These are phyloP conservation scores for Nymphalis io DNA, from an alignment of 1,140 invertebrate species.

Conservation along the genomic window DNA sequence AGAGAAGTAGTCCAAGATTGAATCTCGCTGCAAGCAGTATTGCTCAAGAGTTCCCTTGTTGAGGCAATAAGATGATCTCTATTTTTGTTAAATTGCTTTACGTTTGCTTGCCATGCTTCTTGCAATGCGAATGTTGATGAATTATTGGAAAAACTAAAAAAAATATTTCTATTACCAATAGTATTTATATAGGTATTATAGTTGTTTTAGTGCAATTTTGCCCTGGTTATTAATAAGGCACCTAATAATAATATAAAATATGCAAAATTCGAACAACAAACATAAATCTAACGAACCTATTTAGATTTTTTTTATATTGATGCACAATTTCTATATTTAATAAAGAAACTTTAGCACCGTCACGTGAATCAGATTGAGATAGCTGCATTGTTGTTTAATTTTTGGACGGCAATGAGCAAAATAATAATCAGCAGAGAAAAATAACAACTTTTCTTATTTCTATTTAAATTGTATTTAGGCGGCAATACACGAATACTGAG, in stretches of 20 bases:
- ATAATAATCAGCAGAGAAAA: too few relatives aligned
- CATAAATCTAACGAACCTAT: slow-evolving; percentile 44
- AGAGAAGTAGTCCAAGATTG: slow-evolving; percentile 54
- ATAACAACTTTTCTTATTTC: too few relatives aligned
- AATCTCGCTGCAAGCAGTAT: slow-evolving; percentile 39
- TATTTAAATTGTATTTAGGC: slow-evolving; percentile 1
- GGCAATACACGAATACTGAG: background rate
- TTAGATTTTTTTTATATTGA: slow-evolving; percentile 50
- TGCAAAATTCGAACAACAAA: too few relatives aligned
- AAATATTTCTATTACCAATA: background rate
- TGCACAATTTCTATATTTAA: slow-evolving; percentile 40
- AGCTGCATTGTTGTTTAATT: background rate
- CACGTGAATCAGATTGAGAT: background rate
- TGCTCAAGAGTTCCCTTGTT: slow-evolving; percentile 43
- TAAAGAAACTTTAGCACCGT: background rate
- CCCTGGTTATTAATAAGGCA: too few relatives aligned
- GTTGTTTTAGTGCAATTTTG: background rate
- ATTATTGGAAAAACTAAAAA: slow-evolving; percentile 54
- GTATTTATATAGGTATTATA: too few relatives aligned
- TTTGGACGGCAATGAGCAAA: too few relatives aligned
- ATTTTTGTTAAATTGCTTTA: slow-evolving; percentile 12
- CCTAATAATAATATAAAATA: slow-evolving; percentile 34
- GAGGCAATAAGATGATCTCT: slow-evolving; percentile 42
- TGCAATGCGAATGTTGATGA: slow-evolving; percentile 50
- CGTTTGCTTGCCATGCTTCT: slow-evolving; percentile 50